Evolutionary conservation across 1,140 invertebrate genomes (phyloP), one percentile per base, ranked within the genome.

Genomic region (Saxidomus purpurata): DNA sequence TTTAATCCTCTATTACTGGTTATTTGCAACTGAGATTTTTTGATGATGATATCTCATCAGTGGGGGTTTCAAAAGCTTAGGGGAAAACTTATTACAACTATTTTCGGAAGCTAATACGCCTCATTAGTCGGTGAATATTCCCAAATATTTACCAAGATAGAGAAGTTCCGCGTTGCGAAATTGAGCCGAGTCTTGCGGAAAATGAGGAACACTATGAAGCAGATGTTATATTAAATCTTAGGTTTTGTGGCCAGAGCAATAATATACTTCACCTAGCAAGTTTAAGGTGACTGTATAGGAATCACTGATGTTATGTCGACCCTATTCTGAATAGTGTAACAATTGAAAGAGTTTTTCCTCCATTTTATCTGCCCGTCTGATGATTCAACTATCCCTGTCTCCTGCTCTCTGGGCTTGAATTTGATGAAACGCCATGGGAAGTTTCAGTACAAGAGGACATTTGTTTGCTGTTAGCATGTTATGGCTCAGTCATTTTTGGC

Each of bases 81-180:
- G 34, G 67, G 11, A 31, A 22, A 71, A 36, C 34, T 71, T 71
- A 38, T 71, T 71, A 71, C 67, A 19, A 38, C 34, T 28, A 71
- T 71, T 71, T 38, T 71, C 8, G 34, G 67, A 36, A 71, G 67
- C 17, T 22, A 38, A 28, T 38, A 38, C 19, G 15, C 67, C 17
- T 38, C 67, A 40, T 71, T 71, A 71, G 13, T 22, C 19, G 31
- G 25, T 31, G 63, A 31, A 67, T 67, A 67, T 67, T 34, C 63
- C 63, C 4, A 71, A 71, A 71, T 71, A 71, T 40, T 71, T 71
- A 71, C 61, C 28, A 17, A 25, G 61, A 67, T 31, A 67, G 17
- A 67, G 11, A 67, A 67, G 1, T n/a, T 31, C 61, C 28, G 6
- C 31, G 3, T 1, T 67, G 19, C n/a, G 61, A 67, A 67, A 67